These are phyloP conservation scores for Pristionchus exspectatus DNA, from an alignment of 2,888 invertebrate genomes.

Conservation along the genomic window DNA sequence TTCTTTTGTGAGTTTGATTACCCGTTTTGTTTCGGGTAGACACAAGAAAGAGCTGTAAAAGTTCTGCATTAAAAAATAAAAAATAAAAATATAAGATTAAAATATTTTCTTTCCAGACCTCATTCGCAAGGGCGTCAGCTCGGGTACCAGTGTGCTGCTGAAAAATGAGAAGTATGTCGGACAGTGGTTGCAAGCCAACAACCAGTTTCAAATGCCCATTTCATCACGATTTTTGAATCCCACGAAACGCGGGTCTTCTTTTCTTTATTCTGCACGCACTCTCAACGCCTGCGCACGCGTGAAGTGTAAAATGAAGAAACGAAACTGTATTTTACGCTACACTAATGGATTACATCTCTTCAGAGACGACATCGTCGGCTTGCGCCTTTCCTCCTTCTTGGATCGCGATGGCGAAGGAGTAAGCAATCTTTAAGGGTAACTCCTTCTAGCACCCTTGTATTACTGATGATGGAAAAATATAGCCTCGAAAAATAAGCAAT, in stretches of 20 bases:
- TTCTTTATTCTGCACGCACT: too few relatives aligned
- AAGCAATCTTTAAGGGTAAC: neutral
- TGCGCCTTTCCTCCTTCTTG: conserved; percentile 7
- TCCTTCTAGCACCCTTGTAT: too few relatives aligned
- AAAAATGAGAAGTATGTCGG: neutral
- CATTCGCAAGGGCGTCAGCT: conserved; percentile 42
- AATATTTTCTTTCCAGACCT: conserved; percentile 31
- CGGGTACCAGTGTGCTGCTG: conserved; percentile 30
- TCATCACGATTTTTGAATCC: too few relatives aligned
- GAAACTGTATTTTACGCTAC: too few relatives aligned
- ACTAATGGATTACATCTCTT: neutral
- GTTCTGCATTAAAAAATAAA: neutral
- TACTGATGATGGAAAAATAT: too few relatives aligned
- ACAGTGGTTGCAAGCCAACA: too few relatives aligned
- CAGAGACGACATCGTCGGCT: conserved; percentile 13
- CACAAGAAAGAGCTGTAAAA: neutral
- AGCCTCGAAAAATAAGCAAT: too few relatives aligned
- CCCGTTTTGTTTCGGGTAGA: too few relatives aligned
- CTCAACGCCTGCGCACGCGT: too few relatives aligned
- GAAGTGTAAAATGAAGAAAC: neutral
- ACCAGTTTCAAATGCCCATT: too few relatives aligned
- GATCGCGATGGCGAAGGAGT: neutral
- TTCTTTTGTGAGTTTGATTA: neutral
- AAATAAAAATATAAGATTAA: too few relatives aligned
- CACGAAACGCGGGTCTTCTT: too few relatives aligned